A percentile compares a stretch with the other conserved stretches of the same genome.
These are phyloP conservation scores for Halcyon smyrnensis DNA, from an alignment of 2,797 vertebrate genomes.

Conservation along the genomic window DNA sequence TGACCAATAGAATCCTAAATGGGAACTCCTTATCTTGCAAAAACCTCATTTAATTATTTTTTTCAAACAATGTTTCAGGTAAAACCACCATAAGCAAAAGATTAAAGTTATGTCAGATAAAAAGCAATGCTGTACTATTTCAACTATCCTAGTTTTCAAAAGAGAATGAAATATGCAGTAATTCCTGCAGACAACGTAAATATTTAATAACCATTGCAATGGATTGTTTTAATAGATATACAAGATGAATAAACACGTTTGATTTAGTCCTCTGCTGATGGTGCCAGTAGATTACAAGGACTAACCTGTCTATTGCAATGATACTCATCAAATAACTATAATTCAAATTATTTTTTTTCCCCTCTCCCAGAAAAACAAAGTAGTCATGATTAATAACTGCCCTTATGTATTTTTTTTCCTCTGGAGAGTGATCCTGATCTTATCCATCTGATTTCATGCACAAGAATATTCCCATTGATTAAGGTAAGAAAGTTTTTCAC, in stretches of 20 bases:
- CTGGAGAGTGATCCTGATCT: not conserved
- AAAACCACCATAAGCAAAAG: conserved; percentile 27
- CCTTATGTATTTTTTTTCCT: not conserved
- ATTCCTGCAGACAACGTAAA: conserved; percentile 36
- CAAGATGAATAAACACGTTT: conserved; percentile 17
- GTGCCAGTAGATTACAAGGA: conserved; percentile 43
- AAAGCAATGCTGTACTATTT: conserved; percentile 44
- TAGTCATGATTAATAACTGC: not conserved
- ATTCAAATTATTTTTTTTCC: not conserved
- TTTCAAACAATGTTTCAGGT: not conserved
- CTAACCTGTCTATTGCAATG: conserved; percentile 8
- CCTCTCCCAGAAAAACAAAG: not conserved
- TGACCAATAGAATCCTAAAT: not conserved
- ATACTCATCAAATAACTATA: not conserved
- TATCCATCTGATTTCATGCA: not conserved
- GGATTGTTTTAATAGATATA: conserved; percentile 55
- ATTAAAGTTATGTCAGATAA: conserved; percentile 55
- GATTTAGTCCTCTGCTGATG: conserved; percentile 43
- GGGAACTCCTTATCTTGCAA: not conserved
- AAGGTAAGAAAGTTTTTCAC: not conserved
- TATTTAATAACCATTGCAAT: conserved; percentile 53
- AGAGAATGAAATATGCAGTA: conserved; percentile 41
- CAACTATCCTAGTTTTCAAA: conserved; percentile 34
- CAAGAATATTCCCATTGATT: not conserved
- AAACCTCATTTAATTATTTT: not conserved